phyloP scores from a whole-genome alignment of 2,888 invertebrate genomes.

The Hypsopygia costalis region DNA sequence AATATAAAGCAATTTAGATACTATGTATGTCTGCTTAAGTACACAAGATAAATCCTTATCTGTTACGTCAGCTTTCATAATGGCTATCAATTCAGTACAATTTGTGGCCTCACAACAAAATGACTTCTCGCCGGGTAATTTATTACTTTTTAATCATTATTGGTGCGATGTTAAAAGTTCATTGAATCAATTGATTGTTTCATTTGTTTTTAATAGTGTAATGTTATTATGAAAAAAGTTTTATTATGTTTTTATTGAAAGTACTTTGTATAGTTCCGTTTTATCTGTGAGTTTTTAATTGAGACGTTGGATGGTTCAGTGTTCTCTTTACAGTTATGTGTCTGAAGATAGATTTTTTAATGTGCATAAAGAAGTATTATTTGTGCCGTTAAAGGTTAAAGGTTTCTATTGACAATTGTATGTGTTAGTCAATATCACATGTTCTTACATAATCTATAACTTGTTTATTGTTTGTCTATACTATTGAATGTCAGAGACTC shows the following conservation, averaged over 20 bases:
- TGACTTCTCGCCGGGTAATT: slow-evolving; percentile 69
- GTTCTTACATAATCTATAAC: slow-evolving; percentile 14
- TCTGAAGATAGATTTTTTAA: not conserved
- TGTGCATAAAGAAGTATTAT: not conserved
- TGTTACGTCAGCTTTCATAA: slow-evolving; percentile 51
- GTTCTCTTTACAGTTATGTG: slow-evolving; percentile 8
- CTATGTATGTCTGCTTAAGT: slow-evolving; percentile 38
- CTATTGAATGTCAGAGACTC: slow-evolving; percentile 13
- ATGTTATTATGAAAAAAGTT: not conserved
- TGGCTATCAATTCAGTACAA: slow-evolving; percentile 60
- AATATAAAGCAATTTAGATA: slow-evolving; percentile 34
- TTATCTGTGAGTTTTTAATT: not conserved
- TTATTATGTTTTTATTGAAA: not conserved
- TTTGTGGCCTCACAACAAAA: slow-evolving; percentile 58
- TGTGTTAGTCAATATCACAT: slow-evolving; percentile 8
- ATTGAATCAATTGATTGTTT: not conserved
- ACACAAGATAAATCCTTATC: slow-evolving; percentile 68
- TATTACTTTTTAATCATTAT: slow-evolving; percentile 23
- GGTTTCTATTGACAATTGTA: not conserved
- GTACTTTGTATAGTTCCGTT: not conserved
- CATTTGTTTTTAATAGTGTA: slow-evolving; percentile 2
- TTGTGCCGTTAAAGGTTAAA: not conserved
- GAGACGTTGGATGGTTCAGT: slow-evolving; percentile 6
- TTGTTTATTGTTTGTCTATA: slow-evolving; percentile 12
- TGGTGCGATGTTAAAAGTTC: not conserved